Evolutionary conservation across 30 jellyfish, hydroid and myxozoan species (phyloP), one percentile per base, ranked within the genome.

Genomic region (Pelagia noctiluca): DNA sequence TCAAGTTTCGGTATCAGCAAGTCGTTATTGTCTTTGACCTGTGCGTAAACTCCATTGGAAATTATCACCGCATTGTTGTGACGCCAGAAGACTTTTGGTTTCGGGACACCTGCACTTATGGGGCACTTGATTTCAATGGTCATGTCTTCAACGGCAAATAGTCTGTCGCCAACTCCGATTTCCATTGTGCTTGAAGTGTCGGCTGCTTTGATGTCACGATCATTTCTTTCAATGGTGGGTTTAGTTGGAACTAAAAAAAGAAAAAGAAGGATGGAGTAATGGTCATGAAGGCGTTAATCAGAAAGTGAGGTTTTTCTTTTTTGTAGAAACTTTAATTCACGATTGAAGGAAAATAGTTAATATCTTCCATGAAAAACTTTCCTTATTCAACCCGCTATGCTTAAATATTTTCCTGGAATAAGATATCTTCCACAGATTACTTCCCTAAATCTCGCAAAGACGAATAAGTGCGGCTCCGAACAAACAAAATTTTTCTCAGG

Each of bases 51-150:
- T 8, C 86, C 86, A 34, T 82, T 82, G 0, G 84, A 78, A 0
- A 53, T 83, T 18, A 90, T 67, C 38, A 85, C 92, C 25, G 31
- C 87, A 7, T 80, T 83, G 37, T 90, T 90, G 68, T 75, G 89
- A 53, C 49, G 72, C 97, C 97, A 90, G 12, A 62, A 38, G 31
- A 78, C 54, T 30, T 86, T 60, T 28, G 97, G 97, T 30, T 52
- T 60, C 23, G 97, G 97, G 28, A 31, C 54, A 25, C 95, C 97
- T 28, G 62, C 85, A 0, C 70, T 42, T 24, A 82, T 82, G 19
- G 86, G 87, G 49, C 97, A 90, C 36, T 76, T 63, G 31, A 90
- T 76, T 34, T 63, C 78, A 29, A 90, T 57, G 8, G 86, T 84
- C 65, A 77, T 19, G 50, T 92, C 97, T 46, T 61, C 62, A 10